Conservation (phyloP, 92 coral and sea anemone genomes). For the Bergia sp. region DNA sequence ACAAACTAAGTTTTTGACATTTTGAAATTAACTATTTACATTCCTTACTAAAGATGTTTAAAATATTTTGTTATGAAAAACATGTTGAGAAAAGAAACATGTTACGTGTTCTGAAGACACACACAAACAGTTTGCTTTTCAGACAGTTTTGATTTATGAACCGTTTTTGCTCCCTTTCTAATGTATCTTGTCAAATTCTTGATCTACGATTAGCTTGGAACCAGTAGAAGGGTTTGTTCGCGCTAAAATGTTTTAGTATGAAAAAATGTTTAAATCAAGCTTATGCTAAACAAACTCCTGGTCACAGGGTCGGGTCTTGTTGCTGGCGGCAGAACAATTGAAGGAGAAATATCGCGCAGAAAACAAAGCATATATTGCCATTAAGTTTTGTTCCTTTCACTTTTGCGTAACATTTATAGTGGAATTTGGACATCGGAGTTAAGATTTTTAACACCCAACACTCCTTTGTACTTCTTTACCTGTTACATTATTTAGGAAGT, state of each 20-base stretch:
- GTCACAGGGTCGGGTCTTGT: slow-evolving; percentile 8
- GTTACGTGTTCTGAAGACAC: neutral
- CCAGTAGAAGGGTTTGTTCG: neutral
- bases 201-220: neutral
- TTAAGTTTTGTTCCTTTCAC: slow-evolving; percentile 5
- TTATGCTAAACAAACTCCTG: neutral
- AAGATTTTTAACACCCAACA: neutral
- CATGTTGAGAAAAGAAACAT: slow-evolving; percentile 2
- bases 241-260: slow-evolving; percentile 20
- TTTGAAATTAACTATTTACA: slow-evolving; percentile 18
- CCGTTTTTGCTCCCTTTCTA: neutral
- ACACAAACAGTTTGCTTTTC: slow-evolving; percentile 1
- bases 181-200: neutral
- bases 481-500: slow-evolving; percentile 34
- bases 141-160: neutral
- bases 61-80: slow-evolving; percentile 15
- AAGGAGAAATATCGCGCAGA: neutral
- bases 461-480: neutral
- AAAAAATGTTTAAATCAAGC: slow-evolving; percentile 42
- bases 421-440: slow-evolving; percentile 23
- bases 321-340: slow-evolving; percentile 14
- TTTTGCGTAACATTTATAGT: neutral
- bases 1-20: slow-evolving; percentile 2
- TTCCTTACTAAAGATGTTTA: slow-evolving; percentile 23
- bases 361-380: slow-evolving; percentile 9